Percentiles rank a stretch among this genome's conserved stretches.
phyloP scores from a whole-genome alignment of 2,797 vertebrate genomes.

The Psittacula echo region DNA sequence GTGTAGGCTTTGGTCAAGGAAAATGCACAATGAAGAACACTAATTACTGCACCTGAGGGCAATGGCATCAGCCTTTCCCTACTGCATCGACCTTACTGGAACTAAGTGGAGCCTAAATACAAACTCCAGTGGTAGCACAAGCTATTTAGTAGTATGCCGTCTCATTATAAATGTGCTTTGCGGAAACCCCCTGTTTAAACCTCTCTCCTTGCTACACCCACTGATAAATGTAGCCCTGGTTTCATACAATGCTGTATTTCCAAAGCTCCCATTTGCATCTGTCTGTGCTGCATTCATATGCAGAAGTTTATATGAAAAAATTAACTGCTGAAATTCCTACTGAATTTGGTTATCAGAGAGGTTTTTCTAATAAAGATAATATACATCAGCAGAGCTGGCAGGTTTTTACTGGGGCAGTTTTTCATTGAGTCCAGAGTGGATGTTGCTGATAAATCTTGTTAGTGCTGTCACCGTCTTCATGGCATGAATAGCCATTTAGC shows the following conservation, averaged over 20 bases:
- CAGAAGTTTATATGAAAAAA: conserved; percentile 36
- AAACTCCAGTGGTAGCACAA: neutral
- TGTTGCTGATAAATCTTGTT: conserved; percentile 63
- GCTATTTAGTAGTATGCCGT: neutral
- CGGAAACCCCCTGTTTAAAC: neutral
- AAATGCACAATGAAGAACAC: neutral
- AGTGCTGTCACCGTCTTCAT: conserved; percentile 46
- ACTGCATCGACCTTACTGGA: neutral
- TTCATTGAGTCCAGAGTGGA: conserved; percentile 56
- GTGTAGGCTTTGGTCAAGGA: neutral
- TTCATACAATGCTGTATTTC: neutral
- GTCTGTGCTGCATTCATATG: conserved; percentile 22
- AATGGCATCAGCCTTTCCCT: neutral
- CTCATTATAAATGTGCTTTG: neutral
- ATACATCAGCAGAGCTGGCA: conserved; percentile 22
- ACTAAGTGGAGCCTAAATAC: neutral
- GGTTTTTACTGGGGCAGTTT: conserved; percentile 53
- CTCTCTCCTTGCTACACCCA: neutral
- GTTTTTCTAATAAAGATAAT: conserved; percentile 64
- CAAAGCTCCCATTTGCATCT: conserved; percentile 47
- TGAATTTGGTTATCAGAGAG: conserved; percentile 39
- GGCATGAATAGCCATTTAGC: conserved; percentile 11
- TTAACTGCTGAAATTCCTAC: conserved; percentile 49
- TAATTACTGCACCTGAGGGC: neutral
- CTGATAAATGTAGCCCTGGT: conserved; percentile 27